Evolutionary conservation across 2,888 invertebrate genomes (phyloP), one percentile per base, ranked within the genome.

Genomic region (Drosophila mimetica): DNA sequence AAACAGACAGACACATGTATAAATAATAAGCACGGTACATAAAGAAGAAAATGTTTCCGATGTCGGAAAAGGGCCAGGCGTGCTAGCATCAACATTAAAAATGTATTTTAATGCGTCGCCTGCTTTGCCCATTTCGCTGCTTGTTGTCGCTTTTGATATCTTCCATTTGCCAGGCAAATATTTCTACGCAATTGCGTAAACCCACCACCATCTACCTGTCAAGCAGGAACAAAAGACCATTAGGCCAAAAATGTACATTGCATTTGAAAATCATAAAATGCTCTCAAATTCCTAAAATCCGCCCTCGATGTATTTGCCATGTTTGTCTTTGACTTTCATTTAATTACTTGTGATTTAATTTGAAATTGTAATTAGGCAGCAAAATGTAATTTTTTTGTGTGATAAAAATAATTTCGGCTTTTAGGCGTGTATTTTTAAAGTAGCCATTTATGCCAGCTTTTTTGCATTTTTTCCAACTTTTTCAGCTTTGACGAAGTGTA

Each of bases 301-400:
- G 46, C 52, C 41, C 42, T 11, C 37, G 54, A 48, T 30, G 54
- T 55, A 57, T 37, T n/a, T 25, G 44, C 44, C 52, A 58, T 54
- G 44, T 70, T 71, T 79, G 71, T 46, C 77, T 83, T 76, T 76
- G 77, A 79, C 74, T 83, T 75, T 71, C 69, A 70, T 74, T 79
- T 84, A 86, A 84, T 84, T 84, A 80, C 80, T 79, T 82, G 79
- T 78, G 85, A 88, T 89, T 83, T 88, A 88, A 89, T 89, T 89
- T 89, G 84, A 88, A 89, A 85, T 89, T 86, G 74, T 88, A 88
- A 89, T 89, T 88, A 89, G 88, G 74, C 76, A 71, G 77, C 73
- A 78, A 84, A 88, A 84, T 89, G 84, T 74, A 76, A 80, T 76
- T 76, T 79, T 79, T 77, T n/a, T n/a, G n/a, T n/a, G n/a, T n/a